phyloP scores from a whole-genome alignment of 2,113 vertebrate genomes.

The Phocoena phocoena region DNA sequence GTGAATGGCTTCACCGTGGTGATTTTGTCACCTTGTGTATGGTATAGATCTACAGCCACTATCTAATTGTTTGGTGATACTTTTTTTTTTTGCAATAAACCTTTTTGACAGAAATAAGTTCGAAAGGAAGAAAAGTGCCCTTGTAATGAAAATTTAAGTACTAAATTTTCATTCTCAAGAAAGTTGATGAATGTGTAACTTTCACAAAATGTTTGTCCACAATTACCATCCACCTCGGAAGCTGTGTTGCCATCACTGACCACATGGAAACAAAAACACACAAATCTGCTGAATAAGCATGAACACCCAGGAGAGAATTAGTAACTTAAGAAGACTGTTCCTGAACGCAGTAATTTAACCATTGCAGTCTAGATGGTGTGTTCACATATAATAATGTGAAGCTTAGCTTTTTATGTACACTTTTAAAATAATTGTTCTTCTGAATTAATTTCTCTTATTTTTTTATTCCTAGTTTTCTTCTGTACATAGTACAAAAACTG shows the following conservation, averaged over 20 bases:
- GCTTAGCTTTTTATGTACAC: not conserved
- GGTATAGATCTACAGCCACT: not conserved
- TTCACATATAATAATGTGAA: not conserved
- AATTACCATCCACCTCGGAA: not conserved
- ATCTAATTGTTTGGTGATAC: not conserved
- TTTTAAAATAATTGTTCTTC: not conserved
- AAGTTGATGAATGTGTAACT: not conserved
- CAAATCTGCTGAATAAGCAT: not conserved
- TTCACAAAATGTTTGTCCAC: not conserved
- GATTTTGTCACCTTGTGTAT: not conserved
- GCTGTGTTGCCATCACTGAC: not conserved
- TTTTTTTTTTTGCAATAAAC: not conserved
- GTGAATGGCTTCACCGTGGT: not conserved
- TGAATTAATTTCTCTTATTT: not conserved
- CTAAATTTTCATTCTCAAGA: not conserved
- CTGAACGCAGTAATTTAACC: not conserved
- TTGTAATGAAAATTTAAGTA: not conserved
- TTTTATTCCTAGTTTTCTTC: not conserved
- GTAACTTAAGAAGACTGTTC: not conserved
- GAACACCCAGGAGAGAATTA: not conserved
- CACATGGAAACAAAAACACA: not conserved
- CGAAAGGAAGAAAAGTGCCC: not conserved
- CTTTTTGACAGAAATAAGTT: not conserved
- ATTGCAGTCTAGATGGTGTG: accelerated
- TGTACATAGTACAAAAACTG: not conserved